These are phyloP conservation scores for Austrofundulus limnaeus DNA, from an alignment of 2,113 vertebrate species.

Conservation along the genomic window DNA sequence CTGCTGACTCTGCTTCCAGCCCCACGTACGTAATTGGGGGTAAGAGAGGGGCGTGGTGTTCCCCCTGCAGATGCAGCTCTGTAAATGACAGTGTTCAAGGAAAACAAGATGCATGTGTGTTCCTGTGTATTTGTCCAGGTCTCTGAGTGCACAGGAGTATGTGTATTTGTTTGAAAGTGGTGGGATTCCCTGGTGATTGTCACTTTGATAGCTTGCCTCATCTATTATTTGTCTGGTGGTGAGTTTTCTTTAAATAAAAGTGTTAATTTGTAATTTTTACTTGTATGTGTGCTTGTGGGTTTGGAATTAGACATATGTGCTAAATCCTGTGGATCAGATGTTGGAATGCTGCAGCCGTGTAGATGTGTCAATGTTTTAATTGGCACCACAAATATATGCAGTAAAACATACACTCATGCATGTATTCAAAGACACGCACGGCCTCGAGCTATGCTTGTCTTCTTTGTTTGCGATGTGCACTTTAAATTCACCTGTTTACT, in stretches of 20 bases:
- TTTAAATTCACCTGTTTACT: too few relatives aligned
- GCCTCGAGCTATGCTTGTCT: neutral
- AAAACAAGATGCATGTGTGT: constrained; percentile 14
- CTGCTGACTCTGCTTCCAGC: constrained; percentile 59
- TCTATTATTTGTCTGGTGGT: constrained; percentile 55
- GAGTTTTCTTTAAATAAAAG: constrained; percentile 48
- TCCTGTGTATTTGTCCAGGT: constrained; percentile 11
- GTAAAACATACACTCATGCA: constrained; percentile 22
- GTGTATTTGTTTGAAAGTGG: constrained; percentile 64
- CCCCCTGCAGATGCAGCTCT: constrained; percentile 56
- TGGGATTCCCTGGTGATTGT: constrained; percentile 61
- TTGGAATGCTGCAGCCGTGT: neutral
- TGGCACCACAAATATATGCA: constrained; percentile 36
- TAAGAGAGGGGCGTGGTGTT: constrained; percentile 61
- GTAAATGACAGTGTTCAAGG: constrained; percentile 50
- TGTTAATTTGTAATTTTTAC: constrained; percentile 14
- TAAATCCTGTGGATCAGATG: constrained; percentile 39
- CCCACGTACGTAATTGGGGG: constrained; percentile 64
- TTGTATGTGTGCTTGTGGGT: constrained; percentile 17
- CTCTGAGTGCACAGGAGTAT: constrained; percentile 42
- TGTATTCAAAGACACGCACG: neutral
- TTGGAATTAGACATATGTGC: constrained; percentile 20
- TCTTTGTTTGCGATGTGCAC: neutral
- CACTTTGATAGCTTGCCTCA: constrained; percentile 47
- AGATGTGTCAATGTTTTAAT: constrained; percentile 44